Evolutionary conservation across 1,140 invertebrate genomes (phyloP).

Genomic region (Meloidogyne exigua): DNA sequence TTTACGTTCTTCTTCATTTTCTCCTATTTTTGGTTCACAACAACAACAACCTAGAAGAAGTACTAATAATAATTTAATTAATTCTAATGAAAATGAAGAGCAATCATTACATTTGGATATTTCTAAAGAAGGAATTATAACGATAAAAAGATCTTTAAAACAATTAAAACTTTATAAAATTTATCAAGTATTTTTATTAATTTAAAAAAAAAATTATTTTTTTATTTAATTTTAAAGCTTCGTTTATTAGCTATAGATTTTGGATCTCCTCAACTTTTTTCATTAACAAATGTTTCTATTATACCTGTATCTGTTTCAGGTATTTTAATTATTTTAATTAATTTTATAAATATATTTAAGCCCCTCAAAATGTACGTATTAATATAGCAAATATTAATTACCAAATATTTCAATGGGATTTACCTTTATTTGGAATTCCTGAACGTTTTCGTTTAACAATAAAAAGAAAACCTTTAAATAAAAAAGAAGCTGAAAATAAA

Average conservation of each 20-base stretch:
- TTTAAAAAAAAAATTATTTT: background rate
- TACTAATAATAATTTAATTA: slow-evolving; percentile 9
- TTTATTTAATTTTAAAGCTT: slow-evolving; percentile 3
- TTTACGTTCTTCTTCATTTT: background rate
- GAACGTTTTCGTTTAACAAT: slow-evolving; percentile 42
- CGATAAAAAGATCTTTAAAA: slow-evolving; percentile 30
- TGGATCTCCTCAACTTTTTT: slow-evolving; percentile 52
- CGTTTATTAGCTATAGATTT: slow-evolving; percentile 45
- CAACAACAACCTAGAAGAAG: background rate
- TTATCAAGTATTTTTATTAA: slow-evolving; percentile 14
- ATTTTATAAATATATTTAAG: slow-evolving; percentile 31
- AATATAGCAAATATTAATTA: slow-evolving; percentile 47
- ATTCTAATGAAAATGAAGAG: slow-evolving; percentile 12
- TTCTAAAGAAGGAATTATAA: slow-evolving; percentile 43
- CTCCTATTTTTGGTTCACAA: slow-evolving; percentile 3
- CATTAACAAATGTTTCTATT: slow-evolving; percentile 43
- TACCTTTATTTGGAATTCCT: slow-evolving; percentile 42
- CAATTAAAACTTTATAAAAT: slow-evolving; percentile 43
- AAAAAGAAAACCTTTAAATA: slow-evolving; percentile 13
- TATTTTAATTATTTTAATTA: slow-evolving; percentile 12
- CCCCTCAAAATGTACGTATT: slow-evolving; percentile 45
- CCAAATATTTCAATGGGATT: slow-evolving; percentile 54
- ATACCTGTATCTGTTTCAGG: slow-evolving; percentile 50
- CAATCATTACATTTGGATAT: slow-evolving; percentile 35
- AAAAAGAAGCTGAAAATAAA: background rate